Base-by-base conservation (phyloP, 2,797 vertebrate genomes). In the Sitta carolinensis region DNA sequence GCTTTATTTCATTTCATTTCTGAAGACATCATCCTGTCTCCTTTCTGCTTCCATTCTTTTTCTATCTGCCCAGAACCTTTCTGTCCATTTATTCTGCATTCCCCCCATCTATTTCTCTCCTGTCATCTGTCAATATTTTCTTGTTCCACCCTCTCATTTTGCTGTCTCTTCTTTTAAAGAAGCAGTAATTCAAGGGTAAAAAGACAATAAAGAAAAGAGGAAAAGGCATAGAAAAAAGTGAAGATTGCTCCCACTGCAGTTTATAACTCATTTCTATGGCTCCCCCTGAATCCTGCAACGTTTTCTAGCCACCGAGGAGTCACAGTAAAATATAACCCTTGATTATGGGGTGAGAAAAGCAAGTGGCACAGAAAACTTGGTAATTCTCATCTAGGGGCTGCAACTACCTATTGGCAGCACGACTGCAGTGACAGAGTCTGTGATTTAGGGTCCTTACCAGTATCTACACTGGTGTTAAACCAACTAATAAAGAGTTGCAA, bases 401-500 rank as follows among this genome's bases (percentile, higher is more conserved):
- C 59, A 82, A 26, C 40, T 52, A 45, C 45, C n/a, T 52, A 59
- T 16, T 17, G 3, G 66, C 81, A 78, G 38, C 61, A 75, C 51
- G 75, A 64, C 76, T 72, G 36, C 17, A 57, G 27, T 29, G 27
- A 72, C 13, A 68, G 85, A 76, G 74, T 72, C 67, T 87, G 89
- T 77, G 84, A 93, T 90, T 86, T 81, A 90, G 32, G 52, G 64
- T 94, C 87, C 92, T 93, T 87, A 89, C 42, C 63, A 85, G 78
- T 68, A 95, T 27, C 26, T 93, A 86, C 16, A 9, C 70, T 70
- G 69, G 36, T 95, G 91, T 95, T 95, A 91, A 29, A 95, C 72
- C 68, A 94, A 94, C 81, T 95, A 95, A 95, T 94, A 94, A 93
- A 93, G 93, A 96, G 51, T 91, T 95, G 81, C 29, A 91, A 76